Conservation (phyloP, 2,113 vertebrate species). For the Crypturellus undulatus region DNA sequence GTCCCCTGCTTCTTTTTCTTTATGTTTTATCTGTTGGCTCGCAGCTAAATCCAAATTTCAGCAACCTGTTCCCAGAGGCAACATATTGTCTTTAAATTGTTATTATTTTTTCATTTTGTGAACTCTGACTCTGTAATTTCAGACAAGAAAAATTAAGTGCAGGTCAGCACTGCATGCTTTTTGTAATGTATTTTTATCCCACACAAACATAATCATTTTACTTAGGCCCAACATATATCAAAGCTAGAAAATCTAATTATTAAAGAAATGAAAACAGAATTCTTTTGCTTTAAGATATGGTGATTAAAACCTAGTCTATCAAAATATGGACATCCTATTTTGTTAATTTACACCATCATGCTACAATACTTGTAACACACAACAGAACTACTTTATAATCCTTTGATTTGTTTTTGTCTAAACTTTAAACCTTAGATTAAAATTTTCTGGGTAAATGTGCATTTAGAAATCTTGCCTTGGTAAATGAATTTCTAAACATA, state of each 20-base stretch:
- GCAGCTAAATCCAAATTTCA: not conserved
- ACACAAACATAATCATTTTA: not conserved
- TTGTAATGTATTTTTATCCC: not conserved
- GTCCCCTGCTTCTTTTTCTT: not conserved
- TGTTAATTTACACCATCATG: not conserved
- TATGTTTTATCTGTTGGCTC: not conserved
- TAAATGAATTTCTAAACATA: not conserved
- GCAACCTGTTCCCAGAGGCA: not conserved
- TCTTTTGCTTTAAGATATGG: not conserved
- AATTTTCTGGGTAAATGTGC: not conserved
- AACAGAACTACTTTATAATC: not conserved
- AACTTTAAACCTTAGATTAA: not conserved
- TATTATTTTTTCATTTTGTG: not conserved
- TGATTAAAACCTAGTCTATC: not conserved
- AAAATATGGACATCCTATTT: not conserved
- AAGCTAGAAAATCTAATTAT: not conserved
- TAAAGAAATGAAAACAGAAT: not conserved
- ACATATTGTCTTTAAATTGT: not conserved
- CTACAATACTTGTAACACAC: not conserved
- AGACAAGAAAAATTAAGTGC: not conserved
- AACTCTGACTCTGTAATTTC: not conserved
- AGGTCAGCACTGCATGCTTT: not conserved
- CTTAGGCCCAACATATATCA: not conserved
- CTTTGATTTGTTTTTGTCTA: constrained; percentile 8
- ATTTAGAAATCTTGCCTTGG: not conserved